These are phyloP conservation scores for Eremobia ochroleuca DNA, from an alignment of 2,888 invertebrate species.

Conservation along the genomic window DNA sequence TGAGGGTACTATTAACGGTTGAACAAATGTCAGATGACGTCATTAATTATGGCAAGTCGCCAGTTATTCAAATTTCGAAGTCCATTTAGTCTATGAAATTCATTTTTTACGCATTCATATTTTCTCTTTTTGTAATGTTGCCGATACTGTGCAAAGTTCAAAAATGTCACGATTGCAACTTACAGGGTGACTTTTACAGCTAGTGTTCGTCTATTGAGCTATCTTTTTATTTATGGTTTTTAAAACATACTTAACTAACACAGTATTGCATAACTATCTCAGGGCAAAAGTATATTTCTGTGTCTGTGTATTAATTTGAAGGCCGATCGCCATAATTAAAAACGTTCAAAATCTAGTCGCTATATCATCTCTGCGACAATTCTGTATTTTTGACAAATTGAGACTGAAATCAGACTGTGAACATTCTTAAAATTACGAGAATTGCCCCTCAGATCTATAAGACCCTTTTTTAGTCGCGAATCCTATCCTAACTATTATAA, in stretches of 20 bases:
- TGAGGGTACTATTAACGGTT: slow-evolving; percentile 43
- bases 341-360: not conserved
- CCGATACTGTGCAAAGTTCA: not conserved
- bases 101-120: not conserved
- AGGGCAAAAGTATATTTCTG: not conserved
- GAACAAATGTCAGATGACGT: slow-evolving; percentile 54
- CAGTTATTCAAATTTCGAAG: slow-evolving; percentile 42
- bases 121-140: slow-evolving; percentile 1
- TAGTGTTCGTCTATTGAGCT: not conserved
- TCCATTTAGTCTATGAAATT: slow-evolving; percentile 13
- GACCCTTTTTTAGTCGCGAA: not conserved
- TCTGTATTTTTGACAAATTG: not conserved
- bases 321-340: not conserved
- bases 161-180: not conserved
- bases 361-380: not conserved
- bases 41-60: slow-evolving; percentile 41
- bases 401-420: not conserved
- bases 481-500: no score
- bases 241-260: not conserved
- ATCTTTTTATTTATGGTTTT: not conserved
- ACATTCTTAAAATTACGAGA: not conserved
- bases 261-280: not conserved
- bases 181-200: not conserved
- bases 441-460: not conserved
- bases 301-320: not conserved